Evolutionary conservation across 2,888 invertebrate genomes (phyloP).

Genomic region (Orgyia antiqua): DNA sequence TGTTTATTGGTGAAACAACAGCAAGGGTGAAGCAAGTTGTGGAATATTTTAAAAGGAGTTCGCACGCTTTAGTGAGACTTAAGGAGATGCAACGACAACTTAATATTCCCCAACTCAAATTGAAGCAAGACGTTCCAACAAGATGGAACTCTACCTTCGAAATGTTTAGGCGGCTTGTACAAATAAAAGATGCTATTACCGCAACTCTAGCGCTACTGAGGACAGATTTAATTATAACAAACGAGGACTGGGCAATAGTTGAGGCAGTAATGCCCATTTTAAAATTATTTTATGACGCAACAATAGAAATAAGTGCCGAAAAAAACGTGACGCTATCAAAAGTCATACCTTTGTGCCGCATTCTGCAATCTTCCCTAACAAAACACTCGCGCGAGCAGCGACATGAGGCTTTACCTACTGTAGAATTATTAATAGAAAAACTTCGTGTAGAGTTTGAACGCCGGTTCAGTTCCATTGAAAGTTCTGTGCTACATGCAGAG

Average conservation of each 20-base stretch:
- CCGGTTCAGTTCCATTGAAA: constrained; percentile 11
- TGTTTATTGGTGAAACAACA: neutral
- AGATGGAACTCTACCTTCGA: constrained; percentile 3
- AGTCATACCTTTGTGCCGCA: constrained; percentile 1
- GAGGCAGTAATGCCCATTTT: neutral
- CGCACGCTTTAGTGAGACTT: neutral
- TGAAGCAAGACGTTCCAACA: constrained; percentile 1
- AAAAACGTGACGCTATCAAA: constrained; percentile 1
- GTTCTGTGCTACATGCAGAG: constrained; percentile 7
- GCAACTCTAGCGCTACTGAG: constrained; percentile 1
- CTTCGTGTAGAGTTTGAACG: constrained; percentile 3
- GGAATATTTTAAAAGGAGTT: constrained; percentile 2
- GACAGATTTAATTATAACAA: neutral
- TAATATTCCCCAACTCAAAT: neutral
- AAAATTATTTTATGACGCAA: constrained; percentile 1
- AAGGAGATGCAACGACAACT: constrained; percentile 1
- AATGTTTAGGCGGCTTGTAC: neutral
- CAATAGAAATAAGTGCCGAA: constrained; percentile 1
- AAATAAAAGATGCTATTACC: constrained; percentile 1
- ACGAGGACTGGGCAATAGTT: neutral
- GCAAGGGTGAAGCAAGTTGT: constrained; percentile 2
- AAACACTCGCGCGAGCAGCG: constrained; percentile 1
- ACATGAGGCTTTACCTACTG: neutral
- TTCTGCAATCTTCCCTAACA: neutral
- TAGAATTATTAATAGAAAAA: constrained; percentile 1